phyloP scores from a whole-genome alignment of 2,113 vertebrate genomes.

The Porphyrio hochstetteri region DNA sequence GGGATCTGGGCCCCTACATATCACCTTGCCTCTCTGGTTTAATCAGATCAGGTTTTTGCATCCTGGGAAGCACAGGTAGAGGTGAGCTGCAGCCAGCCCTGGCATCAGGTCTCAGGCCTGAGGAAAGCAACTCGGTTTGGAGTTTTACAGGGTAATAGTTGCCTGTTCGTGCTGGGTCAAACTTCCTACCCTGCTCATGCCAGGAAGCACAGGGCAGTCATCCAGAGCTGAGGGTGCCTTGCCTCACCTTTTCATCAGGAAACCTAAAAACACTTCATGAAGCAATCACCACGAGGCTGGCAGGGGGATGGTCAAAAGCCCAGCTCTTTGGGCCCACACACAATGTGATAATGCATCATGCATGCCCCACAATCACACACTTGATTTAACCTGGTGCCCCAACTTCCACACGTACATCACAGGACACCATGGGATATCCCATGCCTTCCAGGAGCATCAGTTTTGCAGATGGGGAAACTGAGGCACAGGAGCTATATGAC shows the following conservation, averaged over 20 bases:
- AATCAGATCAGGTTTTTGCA: neutral
- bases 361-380: rapidly evolving
- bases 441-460: neutral
- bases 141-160: neutral
- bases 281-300: neutral
- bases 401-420: rapidly evolving
- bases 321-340: rapidly evolving
- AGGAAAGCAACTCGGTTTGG: neutral
- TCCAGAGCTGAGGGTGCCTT: neutral
- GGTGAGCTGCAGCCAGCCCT: neutral
- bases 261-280: neutral
- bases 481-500: rapidly evolving
- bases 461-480: neutral
- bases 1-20: neutral
- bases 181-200: rapidly evolving
- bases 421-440: neutral
- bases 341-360: rapidly evolving
- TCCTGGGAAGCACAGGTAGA: neutral
- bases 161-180: neutral
- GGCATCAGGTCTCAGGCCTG: rapidly evolving
- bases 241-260: neutral
- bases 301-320: neutral
- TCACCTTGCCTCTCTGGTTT: neutral
- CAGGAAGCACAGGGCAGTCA: neutral
- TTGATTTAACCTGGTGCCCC: neutral